Evolutionary conservation across 23 tunicate genomes (phyloP), one percentile per base, ranked within the genome.

Genomic region (Halocynthia aurantium): DNA sequence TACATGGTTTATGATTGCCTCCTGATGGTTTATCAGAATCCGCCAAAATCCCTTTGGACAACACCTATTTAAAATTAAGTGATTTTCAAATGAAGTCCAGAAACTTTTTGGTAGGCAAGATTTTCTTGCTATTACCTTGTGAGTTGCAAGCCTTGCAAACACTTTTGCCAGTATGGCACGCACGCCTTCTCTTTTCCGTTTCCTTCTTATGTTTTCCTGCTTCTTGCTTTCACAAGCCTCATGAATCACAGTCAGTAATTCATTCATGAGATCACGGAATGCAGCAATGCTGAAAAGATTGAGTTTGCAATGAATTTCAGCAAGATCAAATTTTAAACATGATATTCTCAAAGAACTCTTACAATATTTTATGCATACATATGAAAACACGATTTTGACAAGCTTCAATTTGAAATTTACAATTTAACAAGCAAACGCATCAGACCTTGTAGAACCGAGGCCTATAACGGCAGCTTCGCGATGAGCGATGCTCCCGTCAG

Each of bases 131-230:
- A 31, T 0, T 31, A 77, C 94, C 84, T 82, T 78, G 50, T 86
- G 85, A 51, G 77, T 65, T n/a, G 98, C 87, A 2, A 92, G 83
- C 54, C 80, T 55, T 68, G 90, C 81, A 64, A 92, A 66, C 22
- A 92, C 62, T 49, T 81, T 56, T 11, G 84, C 72, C 17, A 92
- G 58, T 77, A 92, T 65, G 31, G 82, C 63, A 15, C 92, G 61
- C 8, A 83, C 72, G 53, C 63, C 70, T 40, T 92, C 98, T 52
- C 98, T 77, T 67, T 92, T 92, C 53, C 84, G 63, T 61, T 74
- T 86, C 22, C 91, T 71, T n/a, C 98, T 76, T 55, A 85, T 69
- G 80, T 92, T 92, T 53, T 92, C 98, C 73, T 86, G 98, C 44
- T 85, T 76, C 22, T 75, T 82, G 8, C 81, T 8, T 68, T 92